These are phyloP conservation scores for Serinus canaria DNA, from an alignment of 2,113 vertebrate species.

Conservation along the genomic window DNA sequence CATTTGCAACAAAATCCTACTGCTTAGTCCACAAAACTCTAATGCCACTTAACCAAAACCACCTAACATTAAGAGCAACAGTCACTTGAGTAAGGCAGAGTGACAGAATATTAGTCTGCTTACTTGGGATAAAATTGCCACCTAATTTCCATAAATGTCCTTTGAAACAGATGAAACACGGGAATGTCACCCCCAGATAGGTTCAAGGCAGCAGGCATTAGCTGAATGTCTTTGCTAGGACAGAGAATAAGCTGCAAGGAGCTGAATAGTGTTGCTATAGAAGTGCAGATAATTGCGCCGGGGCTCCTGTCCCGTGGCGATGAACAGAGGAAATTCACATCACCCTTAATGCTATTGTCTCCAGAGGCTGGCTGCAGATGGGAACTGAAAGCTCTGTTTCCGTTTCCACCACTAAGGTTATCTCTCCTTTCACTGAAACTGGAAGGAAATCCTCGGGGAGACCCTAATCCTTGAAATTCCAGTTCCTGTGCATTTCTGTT, in stretches of 20 bases:
- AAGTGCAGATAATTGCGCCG: background rate
- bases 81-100: background rate
- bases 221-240: background rate
- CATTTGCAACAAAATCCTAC: background rate
- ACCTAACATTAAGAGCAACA: background rate
- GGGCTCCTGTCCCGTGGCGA: background rate
- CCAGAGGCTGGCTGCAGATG: slow-evolving; percentile 11
- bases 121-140: background rate
- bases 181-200: background rate
- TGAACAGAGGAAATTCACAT: slow-evolving; percentile 40
- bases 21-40: background rate
- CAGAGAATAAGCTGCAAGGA: background rate
- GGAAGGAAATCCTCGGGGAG: background rate
- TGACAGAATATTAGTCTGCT: slow-evolving; percentile 31
- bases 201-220: background rate
- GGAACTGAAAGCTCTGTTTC: slow-evolving; percentile 37
- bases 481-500: slow-evolving; percentile 48
- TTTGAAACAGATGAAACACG: background rate
- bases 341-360: slow-evolving; percentile 5
- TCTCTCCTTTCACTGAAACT: slow-evolving; percentile 19
- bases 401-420: slow-evolving; percentile 32
- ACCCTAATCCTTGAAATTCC: slow-evolving; percentile 59
- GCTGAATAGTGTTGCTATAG: background rate
- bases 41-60: background rate
- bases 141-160: slow-evolving; percentile 1